Percentiles rank a stretch among this genome's conserved stretches.
These are phyloP conservation scores for Ahaetulla prasina DNA, from an alignment of 2,113 vertebrate genomes.

Conservation along the genomic window DNA sequence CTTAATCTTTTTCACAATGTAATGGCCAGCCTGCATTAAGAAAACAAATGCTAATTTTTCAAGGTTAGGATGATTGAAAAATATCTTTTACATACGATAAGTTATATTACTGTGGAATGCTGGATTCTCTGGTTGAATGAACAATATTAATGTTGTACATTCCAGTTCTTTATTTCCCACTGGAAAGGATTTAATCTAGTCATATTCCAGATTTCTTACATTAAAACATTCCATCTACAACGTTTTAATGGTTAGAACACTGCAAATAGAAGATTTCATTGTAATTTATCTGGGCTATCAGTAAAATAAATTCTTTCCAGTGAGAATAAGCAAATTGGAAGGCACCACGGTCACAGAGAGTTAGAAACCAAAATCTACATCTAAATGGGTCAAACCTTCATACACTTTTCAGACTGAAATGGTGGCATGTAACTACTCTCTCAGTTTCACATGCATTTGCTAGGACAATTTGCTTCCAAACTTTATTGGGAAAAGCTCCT, in stretches of 20 bases:
- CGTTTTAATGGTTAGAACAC: neutral
- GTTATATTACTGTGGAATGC: neutral
- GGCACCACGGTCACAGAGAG: neutral
- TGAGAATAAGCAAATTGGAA: neutral
- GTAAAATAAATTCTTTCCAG: neutral
- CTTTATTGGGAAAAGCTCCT: neutral
- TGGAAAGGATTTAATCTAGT: neutral
- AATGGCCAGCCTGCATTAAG: neutral
- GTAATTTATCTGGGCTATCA: neutral
- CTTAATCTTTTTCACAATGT: slow-evolving; percentile 2
- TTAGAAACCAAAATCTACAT: neutral
- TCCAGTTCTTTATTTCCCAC: neutral
- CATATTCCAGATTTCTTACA: slow-evolving; percentile 2
- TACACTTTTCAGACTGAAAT: neutral
- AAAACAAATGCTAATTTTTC: slow-evolving; percentile 1
- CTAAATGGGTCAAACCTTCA: neutral
- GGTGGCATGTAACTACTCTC: neutral
- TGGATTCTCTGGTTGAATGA: neutral
- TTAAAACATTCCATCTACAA: slow-evolving; percentile 4
- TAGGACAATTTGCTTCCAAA: neutral
- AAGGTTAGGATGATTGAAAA: neutral
- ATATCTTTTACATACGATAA: neutral
- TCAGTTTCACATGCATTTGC: neutral
- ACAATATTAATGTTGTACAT: neutral
- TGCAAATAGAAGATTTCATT: neutral